A percentile compares a stretch with the other conserved stretches of the same genome.
These are phyloP conservation scores for Lepidocyrtoides sp. DNA, from an alignment of 2,888 invertebrate species.

Conservation along the genomic window DNA sequence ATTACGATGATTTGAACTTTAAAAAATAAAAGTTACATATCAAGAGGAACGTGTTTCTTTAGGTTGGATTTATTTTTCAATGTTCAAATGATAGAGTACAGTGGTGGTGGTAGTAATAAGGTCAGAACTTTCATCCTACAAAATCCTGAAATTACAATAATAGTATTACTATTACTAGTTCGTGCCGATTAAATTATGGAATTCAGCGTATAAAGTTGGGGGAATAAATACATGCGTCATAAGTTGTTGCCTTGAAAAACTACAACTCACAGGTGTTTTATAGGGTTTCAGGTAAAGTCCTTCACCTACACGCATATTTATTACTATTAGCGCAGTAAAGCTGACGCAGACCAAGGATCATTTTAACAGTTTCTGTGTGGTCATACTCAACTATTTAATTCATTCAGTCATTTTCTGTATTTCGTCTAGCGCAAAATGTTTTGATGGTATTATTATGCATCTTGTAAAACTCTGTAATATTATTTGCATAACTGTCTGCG, in stretches of 20 bases:
- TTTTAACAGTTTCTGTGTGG: not conserved
- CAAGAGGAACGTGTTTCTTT: not conserved
- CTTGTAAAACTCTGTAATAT: constrained; percentile 57
- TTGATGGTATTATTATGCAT: constrained; percentile 11
- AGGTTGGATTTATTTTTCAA: not conserved
- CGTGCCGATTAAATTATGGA: not conserved
- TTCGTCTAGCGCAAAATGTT: constrained; percentile 8
- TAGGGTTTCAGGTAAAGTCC: no score
- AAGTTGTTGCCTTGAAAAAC: not conserved
- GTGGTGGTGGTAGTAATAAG: not conserved
- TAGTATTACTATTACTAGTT: not conserved
- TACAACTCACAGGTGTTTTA: no score
- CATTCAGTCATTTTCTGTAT: constrained; percentile 11
- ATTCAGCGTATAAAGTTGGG: not conserved
- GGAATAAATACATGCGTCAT: not conserved
- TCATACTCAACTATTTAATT: constrained; percentile 59
- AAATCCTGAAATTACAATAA: constrained; percentile 3
- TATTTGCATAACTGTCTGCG: constrained; percentile 70
- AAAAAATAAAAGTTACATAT: not conserved
- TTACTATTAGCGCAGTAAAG: no score
- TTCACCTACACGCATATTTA: no score
- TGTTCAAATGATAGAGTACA: not conserved
- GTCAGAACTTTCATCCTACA: not conserved
- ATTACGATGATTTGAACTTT: not conserved
- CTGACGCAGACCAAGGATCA: no score